Percentiles rank a stretch among this genome's conserved stretches.
phyloP scores from a whole-genome alignment of 2,888 invertebrate genomes.

The Resseliella maxima region DNA sequence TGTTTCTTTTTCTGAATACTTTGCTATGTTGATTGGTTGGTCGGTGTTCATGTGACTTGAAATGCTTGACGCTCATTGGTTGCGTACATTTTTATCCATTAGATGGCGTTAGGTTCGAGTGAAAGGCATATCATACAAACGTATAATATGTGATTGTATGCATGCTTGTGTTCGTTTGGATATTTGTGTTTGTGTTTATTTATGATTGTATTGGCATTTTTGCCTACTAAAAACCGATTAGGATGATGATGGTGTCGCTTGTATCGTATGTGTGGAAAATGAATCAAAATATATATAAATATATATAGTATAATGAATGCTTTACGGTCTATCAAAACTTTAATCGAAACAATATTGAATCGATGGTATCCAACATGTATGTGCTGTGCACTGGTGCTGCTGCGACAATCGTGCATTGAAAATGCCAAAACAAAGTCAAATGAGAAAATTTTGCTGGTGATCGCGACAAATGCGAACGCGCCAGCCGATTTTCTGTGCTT shows the following conservation, averaged over 20 bases:
- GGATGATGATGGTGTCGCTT: constrained; percentile 38
- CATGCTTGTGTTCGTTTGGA: neutral
- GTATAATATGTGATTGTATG: neutral
- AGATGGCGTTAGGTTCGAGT: constrained; percentile 21
- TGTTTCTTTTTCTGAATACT: constrained; percentile 65
- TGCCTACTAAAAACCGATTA: constrained; percentile 9
- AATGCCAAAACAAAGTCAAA: neutral
- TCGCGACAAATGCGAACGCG: neutral
- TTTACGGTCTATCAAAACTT: too few relatives aligned
- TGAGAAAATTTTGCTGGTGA: neutral
- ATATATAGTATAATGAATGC: too few relatives aligned
- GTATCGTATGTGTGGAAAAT: neutral
- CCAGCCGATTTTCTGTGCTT: neutral
- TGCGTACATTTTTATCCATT: neutral
- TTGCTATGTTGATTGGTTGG: constrained; percentile 66
- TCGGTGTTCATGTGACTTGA: constrained; percentile 68
- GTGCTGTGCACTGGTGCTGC: too few relatives aligned
- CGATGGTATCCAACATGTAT: neutral
- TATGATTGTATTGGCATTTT: too few relatives aligned
- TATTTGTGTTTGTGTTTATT: too few relatives aligned
- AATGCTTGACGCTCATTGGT: constrained; percentile 56
- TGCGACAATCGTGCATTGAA: neutral
- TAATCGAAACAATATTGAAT: neutral
- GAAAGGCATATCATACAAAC: neutral
- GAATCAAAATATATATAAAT: too few relatives aligned